These are phyloP conservation scores for Drosophila triauraria DNA, from an alignment of 1,140 invertebrate genomes.

Conservation along the genomic window DNA sequence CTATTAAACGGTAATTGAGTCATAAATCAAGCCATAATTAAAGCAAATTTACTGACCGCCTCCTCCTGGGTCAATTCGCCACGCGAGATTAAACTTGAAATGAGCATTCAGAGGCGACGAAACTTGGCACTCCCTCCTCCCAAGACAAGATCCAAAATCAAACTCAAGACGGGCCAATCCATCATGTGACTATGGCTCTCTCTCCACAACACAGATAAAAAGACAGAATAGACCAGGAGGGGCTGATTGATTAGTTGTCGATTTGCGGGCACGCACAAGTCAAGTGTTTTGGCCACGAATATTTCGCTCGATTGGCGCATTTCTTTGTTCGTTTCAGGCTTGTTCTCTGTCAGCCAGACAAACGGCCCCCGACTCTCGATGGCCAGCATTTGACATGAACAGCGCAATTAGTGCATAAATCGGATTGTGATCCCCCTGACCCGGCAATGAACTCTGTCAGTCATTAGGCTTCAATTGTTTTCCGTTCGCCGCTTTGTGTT, in stretches of 20 bases:
- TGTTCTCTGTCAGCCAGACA: slow-evolving; percentile 42
- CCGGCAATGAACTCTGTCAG: slow-evolving; percentile 48
- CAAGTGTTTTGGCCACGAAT: slow-evolving; percentile 55
- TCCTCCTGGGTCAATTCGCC: slow-evolving; percentile 29
- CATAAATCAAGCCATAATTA: slow-evolving; percentile 67
- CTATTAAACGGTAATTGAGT: slow-evolving; percentile 72
- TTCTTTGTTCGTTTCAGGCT: slow-evolving; percentile 37
- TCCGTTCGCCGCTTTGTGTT: slow-evolving; percentile 21
- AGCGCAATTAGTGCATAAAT: slow-evolving; percentile 67
- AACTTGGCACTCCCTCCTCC: neutral
- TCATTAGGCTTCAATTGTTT: slow-evolving; percentile 59
- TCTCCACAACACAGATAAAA: neutral
- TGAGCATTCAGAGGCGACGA: slow-evolving; percentile 12
- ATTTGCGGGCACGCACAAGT: slow-evolving; percentile 60
- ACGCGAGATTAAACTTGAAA: slow-evolving; percentile 58
- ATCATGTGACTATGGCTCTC: slow-evolving; percentile 35
- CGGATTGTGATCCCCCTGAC: slow-evolving; percentile 39
- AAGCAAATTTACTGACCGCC: slow-evolving; percentile 18
- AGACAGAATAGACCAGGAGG: slow-evolving; percentile 6
- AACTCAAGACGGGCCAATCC: slow-evolving; percentile 34
- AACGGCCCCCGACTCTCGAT: slow-evolving; percentile 15
- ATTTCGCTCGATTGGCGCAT: slow-evolving; percentile 35
- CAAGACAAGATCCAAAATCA: slow-evolving; percentile 17
- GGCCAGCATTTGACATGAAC: slow-evolving; percentile 51
- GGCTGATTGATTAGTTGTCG: slow-evolving; percentile 70